Percentiles rank a stretch among this genome's conserved stretches.
Conservation (phyloP, 2,113 vertebrate species). For the Alligator mississippiensis region DNA sequence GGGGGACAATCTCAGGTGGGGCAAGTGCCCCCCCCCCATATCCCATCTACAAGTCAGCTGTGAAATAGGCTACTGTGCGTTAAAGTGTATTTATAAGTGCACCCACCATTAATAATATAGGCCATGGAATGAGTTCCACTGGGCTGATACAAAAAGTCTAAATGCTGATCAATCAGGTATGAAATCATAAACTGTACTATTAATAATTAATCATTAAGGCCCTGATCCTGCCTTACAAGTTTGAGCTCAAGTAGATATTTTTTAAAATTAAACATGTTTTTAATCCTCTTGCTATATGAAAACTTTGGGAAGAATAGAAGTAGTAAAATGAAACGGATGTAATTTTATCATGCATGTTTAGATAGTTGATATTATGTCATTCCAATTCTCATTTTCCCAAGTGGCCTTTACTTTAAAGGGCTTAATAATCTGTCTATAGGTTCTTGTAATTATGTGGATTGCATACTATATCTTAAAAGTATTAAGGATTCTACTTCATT, state of each 20-base stretch:
- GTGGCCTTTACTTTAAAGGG: not conserved
- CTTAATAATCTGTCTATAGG: not conserved
- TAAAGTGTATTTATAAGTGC: too few relatives aligned
- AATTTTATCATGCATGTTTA: slow-evolving; percentile 29
- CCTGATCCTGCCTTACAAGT: slow-evolving; percentile 6
- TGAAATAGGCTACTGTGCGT: too few relatives aligned
- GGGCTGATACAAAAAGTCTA: slow-evolving; percentile 51
- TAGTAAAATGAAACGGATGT: not conserved
- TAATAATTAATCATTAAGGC: slow-evolving; percentile 56
- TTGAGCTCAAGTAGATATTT: not conserved
- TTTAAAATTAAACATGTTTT: slow-evolving; percentile 17
- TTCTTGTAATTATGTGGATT: slow-evolving; percentile 31
- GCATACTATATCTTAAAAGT: not conserved
- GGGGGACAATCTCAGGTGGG: too few relatives aligned
- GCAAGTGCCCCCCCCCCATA: too few relatives aligned
- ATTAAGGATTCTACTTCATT: slow-evolving; percentile 36
- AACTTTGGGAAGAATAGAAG: slow-evolving; percentile 1
- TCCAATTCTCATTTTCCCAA: not conserved
- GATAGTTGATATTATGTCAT: slow-evolving; percentile 42
- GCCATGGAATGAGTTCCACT: slow-evolving; percentile 33
- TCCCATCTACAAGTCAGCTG: too few relatives aligned
- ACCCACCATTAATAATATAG: slow-evolving; percentile 35
- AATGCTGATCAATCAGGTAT: slow-evolving; percentile 62
- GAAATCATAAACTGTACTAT: slow-evolving; percentile 60
- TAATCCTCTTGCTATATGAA: not conserved